Evolutionary conservation across 2,888 invertebrate species (phyloP).

Genomic region (Mactromeris polynyma): DNA sequence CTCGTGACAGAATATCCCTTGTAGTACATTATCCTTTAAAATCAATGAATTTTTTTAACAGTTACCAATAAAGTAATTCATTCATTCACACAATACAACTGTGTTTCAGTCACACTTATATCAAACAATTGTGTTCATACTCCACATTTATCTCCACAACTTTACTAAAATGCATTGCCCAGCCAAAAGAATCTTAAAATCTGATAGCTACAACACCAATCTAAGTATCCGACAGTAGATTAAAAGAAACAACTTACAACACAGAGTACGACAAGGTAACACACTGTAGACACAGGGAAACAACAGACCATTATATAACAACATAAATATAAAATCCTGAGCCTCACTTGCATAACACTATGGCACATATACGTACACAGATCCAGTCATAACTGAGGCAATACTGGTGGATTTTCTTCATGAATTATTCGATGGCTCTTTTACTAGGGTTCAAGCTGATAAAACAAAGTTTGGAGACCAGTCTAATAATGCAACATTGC

Average conservation of each 20-base stretch:
- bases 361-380: constrained; percentile 1
- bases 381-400: not conserved
- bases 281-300: not conserved
- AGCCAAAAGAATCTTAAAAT: not conserved
- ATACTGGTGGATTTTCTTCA: not conserved
- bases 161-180: not conserved
- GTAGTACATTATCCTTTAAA: not conserved
- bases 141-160: not conserved
- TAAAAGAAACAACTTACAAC: not conserved
- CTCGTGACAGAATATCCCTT: too few relatives aligned
- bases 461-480: too few relatives aligned
- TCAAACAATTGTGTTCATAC: too few relatives aligned
- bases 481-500: too few relatives aligned
- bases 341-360: constrained; percentile 1
- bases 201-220: not conserved
- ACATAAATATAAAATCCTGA: not conserved
- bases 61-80: not conserved
- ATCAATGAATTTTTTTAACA: not conserved
- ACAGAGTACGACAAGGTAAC: not conserved
- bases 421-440: too few relatives aligned
- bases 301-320: not conserved
- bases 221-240: not conserved
- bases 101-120: not conserved
- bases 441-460: too few relatives aligned
- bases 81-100: not conserved